Base-by-base conservation (phyloP, 2,797 vertebrate species). In the Sebastes matsubarae region DNA sequence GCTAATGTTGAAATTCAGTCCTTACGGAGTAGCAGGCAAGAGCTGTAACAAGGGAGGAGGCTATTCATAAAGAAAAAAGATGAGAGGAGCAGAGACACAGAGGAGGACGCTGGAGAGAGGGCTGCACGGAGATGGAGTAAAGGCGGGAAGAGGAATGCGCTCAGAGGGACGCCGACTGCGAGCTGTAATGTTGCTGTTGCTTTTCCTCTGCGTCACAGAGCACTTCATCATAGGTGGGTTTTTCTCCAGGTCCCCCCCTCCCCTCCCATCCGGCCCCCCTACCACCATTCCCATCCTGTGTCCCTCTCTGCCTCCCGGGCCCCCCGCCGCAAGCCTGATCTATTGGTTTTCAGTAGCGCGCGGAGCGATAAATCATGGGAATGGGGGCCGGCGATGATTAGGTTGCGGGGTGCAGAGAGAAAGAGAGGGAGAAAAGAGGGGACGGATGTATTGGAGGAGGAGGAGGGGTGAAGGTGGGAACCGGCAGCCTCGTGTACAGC, bases 301-400 rank as follows among this genome's bases (percentile, higher is more conserved):
- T 89, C 82, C 78, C 95, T 84, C 80, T 72, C 77, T 81, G 72
- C 83, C 92, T 92, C 93, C 89, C 82, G 91, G 95, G 95, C 91
- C 92, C 94, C 94, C 94, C 87, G 92, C 94, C 65, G 95, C 93
- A 96, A 87, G 75, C 93, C 95, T 99, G 97, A 98, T 98, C 97
- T 97, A 98, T 98, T 95, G 95, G 95, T 95, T 97, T 96, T 93
- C 96, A 85, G 93, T 94, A 90, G 96, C 95, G 89, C 94, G 90
- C 89, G 89, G 94, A 94, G 96, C 95, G 95, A 99, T 99, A 98
- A 98, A 99, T 99, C 98, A 99, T 90, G 89, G 94, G 97, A 98
- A 99, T 97, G 97, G 96, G 91, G 96, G 94, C 90, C 90, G 91
- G 95, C 96, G 95, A 97, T 97, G 97, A 97, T 94, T 93, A 96